Base-by-base conservation (phyloP, 1,140 invertebrate species). In the Agrypnia vestita region DNA sequence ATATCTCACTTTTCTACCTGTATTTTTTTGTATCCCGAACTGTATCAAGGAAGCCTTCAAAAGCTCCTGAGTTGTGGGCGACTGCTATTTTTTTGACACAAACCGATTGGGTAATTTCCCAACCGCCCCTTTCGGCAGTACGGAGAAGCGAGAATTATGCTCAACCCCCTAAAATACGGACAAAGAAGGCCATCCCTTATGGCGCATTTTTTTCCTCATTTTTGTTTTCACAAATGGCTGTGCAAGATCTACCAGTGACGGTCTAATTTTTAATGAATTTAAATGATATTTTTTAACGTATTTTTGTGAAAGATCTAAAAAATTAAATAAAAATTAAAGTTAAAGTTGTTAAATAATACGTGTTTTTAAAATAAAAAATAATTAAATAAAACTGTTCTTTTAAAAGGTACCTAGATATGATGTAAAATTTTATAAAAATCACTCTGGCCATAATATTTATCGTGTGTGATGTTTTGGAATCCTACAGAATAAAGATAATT, bases 41-140 rank as follows among this genome's bases (percentile, higher is more conserved):
- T 25, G 9, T 64, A 44, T 64, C 61, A 8, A 19, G 13, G n/a
- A 64, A 64, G 61, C 61, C 6, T 17, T 64, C 4, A 19, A 71
- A 69, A 71, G 67, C 51, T 55, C 15, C 10, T 59, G 71, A 80
- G 67, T 78, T 56, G 76, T 80, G 79, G 75, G 75, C 56, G 75
- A 71, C 61, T 67, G 76, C 78, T 80, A 76, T 76, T 80, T 80
- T 80, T 82, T 80, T 78, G 82, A 83, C 82, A 76, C 53, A 79
- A 82, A 83, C 82, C 73, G 82, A 83, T 83, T 80, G 76, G 82
- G 61, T 62, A 80, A 83, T 79, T 74, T 80, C 56, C 74, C 49
- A 53, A 19, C 71, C 17, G 19, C 71, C 71, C 25, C 43, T 51
- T 71, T 56, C 13, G 1, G 43, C n/a, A 44, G 21, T 10, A 56